Base-by-base conservation (phyloP, 2,797 vertebrate species). In the Microchirus variegatus region DNA sequence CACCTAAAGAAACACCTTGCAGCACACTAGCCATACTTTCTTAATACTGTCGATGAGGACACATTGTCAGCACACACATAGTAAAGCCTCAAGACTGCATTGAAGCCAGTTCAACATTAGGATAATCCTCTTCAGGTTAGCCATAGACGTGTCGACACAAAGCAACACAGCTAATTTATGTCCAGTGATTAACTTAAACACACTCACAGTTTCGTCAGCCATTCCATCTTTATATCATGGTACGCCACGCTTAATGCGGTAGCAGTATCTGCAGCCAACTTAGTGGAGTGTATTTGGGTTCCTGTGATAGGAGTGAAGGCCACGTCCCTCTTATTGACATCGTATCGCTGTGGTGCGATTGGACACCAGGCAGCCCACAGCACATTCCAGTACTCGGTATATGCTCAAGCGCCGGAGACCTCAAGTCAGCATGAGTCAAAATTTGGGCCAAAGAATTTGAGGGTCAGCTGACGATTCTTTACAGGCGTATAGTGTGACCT, bases 361-460 rank as follows among this genome's bases (percentile, higher is more conserved):
- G 71, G 78, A 84, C 80, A 79, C 74, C 73, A 56, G 50, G 47
- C 67, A 68, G 67, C 59, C 47, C 56, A 48, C 61, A 65, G 76
- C 66, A 74, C 73, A 87, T 84, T 87, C 81, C 75, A 75, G 12
- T 57, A 42, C 81, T 76, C 63, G 45, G 64, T 75, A 76, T 70
- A 73, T 35, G 53, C 62, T 53, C 59, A 41, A 51, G 50, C 59
- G 77, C 55, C 67, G 67, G 53, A 56, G 48, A 77, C 68, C 60
- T 76, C 59, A 82, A 75, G 63, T 78, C 62, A 52, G 51, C 60
- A 55, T 62, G 66, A 43, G 42, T 18, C 54, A 38, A 64, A 55
- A 53, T 47, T 41, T 37, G 12, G 56, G 41, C 44, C 47, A 47
- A 73, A 70, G 75, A 82, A 75, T 78, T 49, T 75, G 16, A 57